Conservation (phyloP, 1,140 invertebrate species). For the Diachasmimorpha longicaudata region DNA sequence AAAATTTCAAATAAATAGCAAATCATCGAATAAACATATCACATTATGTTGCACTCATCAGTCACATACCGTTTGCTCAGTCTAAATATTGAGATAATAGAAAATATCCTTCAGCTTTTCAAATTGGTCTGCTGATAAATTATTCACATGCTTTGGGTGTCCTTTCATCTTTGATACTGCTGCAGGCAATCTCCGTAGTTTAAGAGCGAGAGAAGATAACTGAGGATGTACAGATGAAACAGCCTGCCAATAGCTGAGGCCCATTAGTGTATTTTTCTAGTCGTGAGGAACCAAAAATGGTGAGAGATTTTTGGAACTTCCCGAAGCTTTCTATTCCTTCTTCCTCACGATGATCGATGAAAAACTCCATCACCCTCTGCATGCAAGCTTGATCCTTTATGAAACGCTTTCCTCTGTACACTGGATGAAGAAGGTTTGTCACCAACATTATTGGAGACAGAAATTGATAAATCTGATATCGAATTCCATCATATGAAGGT, state of each 20-base stretch:
- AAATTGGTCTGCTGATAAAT: too few relatives aligned
- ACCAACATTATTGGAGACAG: background rate
- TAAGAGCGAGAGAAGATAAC: background rate
- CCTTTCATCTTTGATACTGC: background rate
- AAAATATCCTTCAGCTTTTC: too few relatives aligned
- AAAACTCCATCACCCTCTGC: background rate
- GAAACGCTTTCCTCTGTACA: background rate
- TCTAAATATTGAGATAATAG: too few relatives aligned
- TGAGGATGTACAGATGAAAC: background rate
- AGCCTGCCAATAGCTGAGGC: background rate
- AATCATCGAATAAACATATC: too few relatives aligned
- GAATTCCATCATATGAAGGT: background rate
- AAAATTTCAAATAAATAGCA: too few relatives aligned
- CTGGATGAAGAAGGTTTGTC: background rate
- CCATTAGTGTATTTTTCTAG: background rate
- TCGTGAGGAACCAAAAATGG: too few relatives aligned
- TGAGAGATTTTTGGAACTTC: background rate
- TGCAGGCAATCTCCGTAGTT: background rate
- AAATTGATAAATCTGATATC: background rate
- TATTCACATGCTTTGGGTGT: too few relatives aligned
- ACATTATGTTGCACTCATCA: too few relatives aligned
- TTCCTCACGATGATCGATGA: background rate
- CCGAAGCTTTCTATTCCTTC: background rate
- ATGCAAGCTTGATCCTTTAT: background rate
- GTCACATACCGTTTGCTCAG: too few relatives aligned